phyloP scores from a whole-genome alignment of 2,888 invertebrate genomes.

The Merodon equestris region DNA sequence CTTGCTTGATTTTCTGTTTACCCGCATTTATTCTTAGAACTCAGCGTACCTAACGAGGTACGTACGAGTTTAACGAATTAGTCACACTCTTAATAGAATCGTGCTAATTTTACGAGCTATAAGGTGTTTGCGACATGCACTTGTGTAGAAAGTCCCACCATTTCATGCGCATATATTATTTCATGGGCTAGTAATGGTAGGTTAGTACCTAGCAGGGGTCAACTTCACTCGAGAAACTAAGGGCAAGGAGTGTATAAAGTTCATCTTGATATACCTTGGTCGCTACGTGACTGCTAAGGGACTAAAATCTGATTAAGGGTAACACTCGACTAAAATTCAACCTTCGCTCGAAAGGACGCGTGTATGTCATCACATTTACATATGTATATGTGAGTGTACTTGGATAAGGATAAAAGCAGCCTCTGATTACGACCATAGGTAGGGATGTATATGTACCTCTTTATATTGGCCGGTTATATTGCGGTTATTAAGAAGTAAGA shows the following conservation, averaged over 20 bases:
- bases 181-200: too few species aligned
- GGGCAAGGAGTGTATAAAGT: conserved; percentile 9
- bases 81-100: conserved; percentile 50
- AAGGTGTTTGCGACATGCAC: conserved; percentile 10
- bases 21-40: conserved; percentile 49
- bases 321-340: conserved; percentile 2
- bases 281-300: conserved; percentile 43
- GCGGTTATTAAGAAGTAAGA: too few species aligned
- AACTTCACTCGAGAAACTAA: conserved; percentile 16
- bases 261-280: conserved; percentile 10
- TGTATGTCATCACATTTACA: too few species aligned
- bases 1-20: conserved; percentile 29
- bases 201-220: conserved; percentile 19
- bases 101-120: conserved; percentile 24
- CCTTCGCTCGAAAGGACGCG: neutral
- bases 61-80: conserved; percentile 54
- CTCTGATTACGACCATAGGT: conserved; percentile 21
- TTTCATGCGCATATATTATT: conserved; percentile 21
- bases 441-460: too few species aligned
- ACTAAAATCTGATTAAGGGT: conserved; percentile 28
- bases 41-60: conserved; percentile 36
- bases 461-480: too few species aligned
- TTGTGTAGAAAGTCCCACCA: neutral
- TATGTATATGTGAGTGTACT: too few species aligned
- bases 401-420: conserved; percentile 2